Evolutionary conservation across 2,888 invertebrate genomes (phyloP).

Genomic region (Folsomia candida): DNA sequence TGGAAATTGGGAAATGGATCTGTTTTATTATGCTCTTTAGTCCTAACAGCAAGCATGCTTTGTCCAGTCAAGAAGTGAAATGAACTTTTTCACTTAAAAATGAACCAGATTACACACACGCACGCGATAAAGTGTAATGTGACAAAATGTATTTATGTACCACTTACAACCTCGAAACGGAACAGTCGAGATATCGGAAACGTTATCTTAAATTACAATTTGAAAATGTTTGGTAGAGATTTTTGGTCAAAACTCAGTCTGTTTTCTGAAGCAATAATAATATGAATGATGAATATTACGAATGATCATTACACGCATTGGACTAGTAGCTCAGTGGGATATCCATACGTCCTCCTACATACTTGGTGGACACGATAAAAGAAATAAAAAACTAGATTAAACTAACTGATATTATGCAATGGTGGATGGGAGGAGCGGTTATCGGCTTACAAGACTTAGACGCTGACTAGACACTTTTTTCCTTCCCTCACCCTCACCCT

Average conservation of each 20-base stretch:
- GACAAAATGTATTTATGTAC: too few relatives aligned
- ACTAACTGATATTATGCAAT: slow-evolving; percentile 4
- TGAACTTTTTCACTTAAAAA: too few relatives aligned
- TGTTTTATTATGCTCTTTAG: not conserved
- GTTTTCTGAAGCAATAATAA: not conserved
- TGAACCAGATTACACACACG: too few relatives aligned
- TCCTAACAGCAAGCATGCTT: not conserved
- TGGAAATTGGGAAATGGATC: not conserved
- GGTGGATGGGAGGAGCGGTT: not conserved
- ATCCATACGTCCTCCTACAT: too few relatives aligned
- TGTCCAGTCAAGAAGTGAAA: too few relatives aligned
- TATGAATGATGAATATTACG: not conserved
- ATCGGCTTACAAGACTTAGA: not conserved
- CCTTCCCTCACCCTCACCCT: not conserved
- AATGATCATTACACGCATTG: not conserved
- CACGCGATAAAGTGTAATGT: too few relatives aligned
- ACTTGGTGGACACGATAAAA: not conserved
- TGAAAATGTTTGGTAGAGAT: too few relatives aligned
- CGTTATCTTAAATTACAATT: too few relatives aligned
- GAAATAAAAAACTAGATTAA: not conserved
- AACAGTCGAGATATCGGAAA: too few relatives aligned
- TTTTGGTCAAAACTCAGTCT: too few relatives aligned
- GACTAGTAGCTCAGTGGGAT: not conserved
- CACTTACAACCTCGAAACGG: too few relatives aligned
- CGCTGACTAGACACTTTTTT: slow-evolving; percentile 12